Conservation (phyloP, 2,888 invertebrate genomes). For the Macaria liturata region DNA sequence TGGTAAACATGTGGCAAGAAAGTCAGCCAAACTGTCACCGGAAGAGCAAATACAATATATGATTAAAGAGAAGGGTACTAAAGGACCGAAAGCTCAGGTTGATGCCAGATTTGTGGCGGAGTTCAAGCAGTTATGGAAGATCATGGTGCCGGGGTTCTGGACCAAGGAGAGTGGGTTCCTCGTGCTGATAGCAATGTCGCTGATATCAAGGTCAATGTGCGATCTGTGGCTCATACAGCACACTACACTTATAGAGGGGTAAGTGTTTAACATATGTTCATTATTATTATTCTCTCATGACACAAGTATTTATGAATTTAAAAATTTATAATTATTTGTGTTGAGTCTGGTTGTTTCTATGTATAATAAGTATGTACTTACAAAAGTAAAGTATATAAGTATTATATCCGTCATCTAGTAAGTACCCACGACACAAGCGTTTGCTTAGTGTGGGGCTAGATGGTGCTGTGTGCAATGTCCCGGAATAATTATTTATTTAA, state of each 20-base stretch:
- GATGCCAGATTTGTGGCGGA: constrained; percentile 89
- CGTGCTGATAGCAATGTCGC: constrained; percentile 88
- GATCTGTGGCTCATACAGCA: constrained; percentile 99
- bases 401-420: no score
- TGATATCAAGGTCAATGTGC: constrained; percentile 95
- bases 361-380: no score
- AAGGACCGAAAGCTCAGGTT: constrained; percentile 88
- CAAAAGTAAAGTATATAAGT: no score
- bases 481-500: no score
- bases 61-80: constrained; percentile 87
- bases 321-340: no score
- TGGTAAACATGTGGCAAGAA: constrained; percentile 42
- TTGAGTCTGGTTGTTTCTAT: no score
- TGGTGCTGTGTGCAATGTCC: no score
- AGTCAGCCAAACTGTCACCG: constrained; percentile 60
- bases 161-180: constrained; percentile 90
- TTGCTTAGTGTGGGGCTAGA: no score
- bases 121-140: constrained; percentile 86
- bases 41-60: constrained; percentile 91
- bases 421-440: no score
- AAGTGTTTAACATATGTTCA: constrained; percentile 40
- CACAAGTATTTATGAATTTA: no score
- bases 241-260: constrained; percentile 96
- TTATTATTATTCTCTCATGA: no score
- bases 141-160: constrained; percentile 91